These are phyloP conservation scores for Pelecanoides urinatrix DNA, from an alignment of 2,113 vertebrate species.

Conservation along the genomic window DNA sequence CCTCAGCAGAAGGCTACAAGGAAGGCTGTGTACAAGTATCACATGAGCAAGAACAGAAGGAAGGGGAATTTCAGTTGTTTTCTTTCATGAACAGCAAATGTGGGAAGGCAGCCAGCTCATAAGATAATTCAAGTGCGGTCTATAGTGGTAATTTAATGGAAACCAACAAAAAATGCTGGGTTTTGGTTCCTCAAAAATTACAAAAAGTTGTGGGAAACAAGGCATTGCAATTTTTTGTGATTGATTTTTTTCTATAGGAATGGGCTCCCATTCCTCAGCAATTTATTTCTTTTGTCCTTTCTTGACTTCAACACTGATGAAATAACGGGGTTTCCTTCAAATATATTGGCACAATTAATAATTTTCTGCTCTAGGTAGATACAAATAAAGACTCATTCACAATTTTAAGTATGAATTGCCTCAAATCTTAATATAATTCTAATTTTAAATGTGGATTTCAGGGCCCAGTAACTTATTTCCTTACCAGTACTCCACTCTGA, in stretches of 20 bases:
- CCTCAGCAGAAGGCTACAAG: neutral
- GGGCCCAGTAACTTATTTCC: neutral
- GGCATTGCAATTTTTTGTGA: neutral
- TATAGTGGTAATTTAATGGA: neutral
- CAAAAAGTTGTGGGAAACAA: neutral
- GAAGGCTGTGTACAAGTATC: neutral
- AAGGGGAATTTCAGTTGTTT: neutral
- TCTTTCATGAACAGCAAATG: neutral
- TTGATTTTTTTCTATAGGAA: neutral
- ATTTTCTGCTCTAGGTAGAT: neutral
- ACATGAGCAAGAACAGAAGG: neutral
- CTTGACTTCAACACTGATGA: neutral
- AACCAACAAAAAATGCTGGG: neutral
- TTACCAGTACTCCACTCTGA: neutral
- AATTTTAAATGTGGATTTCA: neutral
- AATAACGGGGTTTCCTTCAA: neutral
- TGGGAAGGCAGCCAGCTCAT: neutral
- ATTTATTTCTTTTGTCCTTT: neutral
- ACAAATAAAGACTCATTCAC: neutral
- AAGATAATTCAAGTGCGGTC: neutral
- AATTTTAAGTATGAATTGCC: neutral
- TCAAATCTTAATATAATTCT: neutral
- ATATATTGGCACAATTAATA: neutral
- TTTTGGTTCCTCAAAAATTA: neutral
- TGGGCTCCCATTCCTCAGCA: neutral